Evolutionary conservation across 1,140 invertebrate species (phyloP).

Genomic region (Panulirus ornatus): DNA sequence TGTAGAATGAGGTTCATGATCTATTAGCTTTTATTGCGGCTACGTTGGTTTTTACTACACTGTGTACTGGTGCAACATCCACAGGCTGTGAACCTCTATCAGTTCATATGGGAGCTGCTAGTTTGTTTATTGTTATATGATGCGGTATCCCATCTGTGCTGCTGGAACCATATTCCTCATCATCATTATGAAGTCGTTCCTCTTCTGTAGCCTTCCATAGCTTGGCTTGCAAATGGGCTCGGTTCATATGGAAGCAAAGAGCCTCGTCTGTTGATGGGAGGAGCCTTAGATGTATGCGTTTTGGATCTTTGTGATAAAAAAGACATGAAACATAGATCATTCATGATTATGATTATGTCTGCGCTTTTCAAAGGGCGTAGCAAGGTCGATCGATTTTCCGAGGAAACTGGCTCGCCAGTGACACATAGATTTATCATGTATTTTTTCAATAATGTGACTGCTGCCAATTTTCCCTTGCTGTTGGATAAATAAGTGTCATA

Average conservation of each 20-base stretch:
- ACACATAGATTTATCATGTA: neutral
- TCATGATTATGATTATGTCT: neutral
- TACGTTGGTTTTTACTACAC: constrained; percentile 23
- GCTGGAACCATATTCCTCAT: constrained; percentile 8
- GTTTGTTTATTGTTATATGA: neutral
- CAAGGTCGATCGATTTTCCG: neutral
- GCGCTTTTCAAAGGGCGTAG: no score
- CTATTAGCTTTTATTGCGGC: neutral
- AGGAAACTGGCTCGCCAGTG: neutral
- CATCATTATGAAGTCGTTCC: neutral
- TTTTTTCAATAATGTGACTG: no score
- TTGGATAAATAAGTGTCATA: constrained; percentile 14
- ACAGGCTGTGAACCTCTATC: constrained; percentile 16
- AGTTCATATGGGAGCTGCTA: neutral
- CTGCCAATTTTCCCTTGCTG: constrained; percentile 12
- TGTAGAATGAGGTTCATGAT: constrained; percentile 17
- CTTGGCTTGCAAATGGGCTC: constrained; percentile 26
- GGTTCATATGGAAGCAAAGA: neutral
- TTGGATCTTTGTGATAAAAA: constrained; percentile 3
- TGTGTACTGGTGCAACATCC: neutral
- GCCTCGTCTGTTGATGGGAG: constrained; percentile 43
- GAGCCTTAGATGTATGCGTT: neutral
- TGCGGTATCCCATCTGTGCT: neutral
- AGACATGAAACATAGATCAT: neutral
- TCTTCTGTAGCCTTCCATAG: constrained; percentile 20